Conservation (phyloP, 2,888 invertebrate species). For the Campoplex capitator region DNA sequence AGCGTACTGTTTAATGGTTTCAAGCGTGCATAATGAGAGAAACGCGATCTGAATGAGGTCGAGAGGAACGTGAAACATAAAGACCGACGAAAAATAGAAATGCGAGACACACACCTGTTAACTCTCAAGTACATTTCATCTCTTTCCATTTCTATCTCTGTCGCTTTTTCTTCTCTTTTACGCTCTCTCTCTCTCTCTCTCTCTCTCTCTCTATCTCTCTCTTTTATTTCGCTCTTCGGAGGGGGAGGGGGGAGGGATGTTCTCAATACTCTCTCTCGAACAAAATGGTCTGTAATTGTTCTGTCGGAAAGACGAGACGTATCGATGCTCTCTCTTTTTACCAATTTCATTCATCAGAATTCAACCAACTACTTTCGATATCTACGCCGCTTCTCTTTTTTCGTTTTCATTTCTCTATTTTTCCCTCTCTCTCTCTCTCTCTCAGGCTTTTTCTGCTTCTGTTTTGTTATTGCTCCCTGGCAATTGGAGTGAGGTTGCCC, state of each 20-base stretch:
- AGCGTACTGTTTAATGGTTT: conserved; percentile 46
- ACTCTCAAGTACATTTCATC: conserved; percentile 60
- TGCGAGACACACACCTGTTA: conserved; percentile 62
- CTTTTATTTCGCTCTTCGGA: not conserved
- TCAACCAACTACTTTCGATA: conserved; percentile 52
- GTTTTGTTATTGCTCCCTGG: not conserved
- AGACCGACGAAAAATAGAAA: conserved; percentile 55
- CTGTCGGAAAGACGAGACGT: conserved; percentile 61
- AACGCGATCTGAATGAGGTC: conserved; percentile 49
- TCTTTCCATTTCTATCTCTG: conserved; percentile 7
- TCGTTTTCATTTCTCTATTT: not conserved
- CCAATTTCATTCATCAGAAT: conserved; percentile 63
- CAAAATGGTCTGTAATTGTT: conserved; percentile 58
- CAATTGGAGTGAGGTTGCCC: not conserved
- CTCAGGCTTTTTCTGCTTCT: not conserved
- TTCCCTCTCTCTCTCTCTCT: not conserved
- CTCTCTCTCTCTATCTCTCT: not conserved
- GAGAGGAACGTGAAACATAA: conserved; percentile 35
- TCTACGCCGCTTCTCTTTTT: conserved; percentile 23
- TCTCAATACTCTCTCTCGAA: conserved; percentile 43
- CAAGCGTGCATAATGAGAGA: conserved; percentile 56
- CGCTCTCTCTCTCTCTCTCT: conserved; percentile 2
- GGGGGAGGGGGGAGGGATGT: conserved; percentile 9
- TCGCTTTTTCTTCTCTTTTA: conserved; percentile 8
- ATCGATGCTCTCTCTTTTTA: conserved; percentile 56